Base-by-base conservation (phyloP, 2,888 invertebrate genomes). In the Drosophila rellima region DNA sequence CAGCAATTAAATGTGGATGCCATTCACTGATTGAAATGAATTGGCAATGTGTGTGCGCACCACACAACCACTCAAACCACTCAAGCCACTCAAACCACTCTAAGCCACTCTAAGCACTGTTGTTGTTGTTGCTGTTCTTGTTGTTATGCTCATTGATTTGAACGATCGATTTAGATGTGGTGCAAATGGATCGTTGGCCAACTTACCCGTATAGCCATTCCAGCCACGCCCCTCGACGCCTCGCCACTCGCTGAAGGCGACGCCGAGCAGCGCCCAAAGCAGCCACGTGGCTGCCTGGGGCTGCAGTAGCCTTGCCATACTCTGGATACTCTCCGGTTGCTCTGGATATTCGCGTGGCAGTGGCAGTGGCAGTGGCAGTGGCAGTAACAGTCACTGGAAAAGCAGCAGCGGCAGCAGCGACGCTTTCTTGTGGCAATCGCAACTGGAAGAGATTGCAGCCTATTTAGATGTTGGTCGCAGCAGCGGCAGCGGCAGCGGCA, bases 11-110 rank as follows among this genome's bases (percentile, higher is more conserved):
- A 84, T 59, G 82, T 60, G 73, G 82, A 77, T 86, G 80, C 57
- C 71, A 64, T 48, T 70, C 57, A 42, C 70, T 82, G 88, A 85
- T 86, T 87, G 89, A 87, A 86, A 88, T 81, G 73, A 87, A 86
- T 86, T 83, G 87, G 64, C 70, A 59, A 54, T 13, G 55, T 44
- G 56, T 20, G 20, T 26, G 23, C 8, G n/a, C 23, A 45, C n/a
- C 15, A 3, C 45, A 26, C 17, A 39, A 39, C n/a, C 29, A 20
- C 17, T 7, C 5, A 44, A 20, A 20, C 20, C 20, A 42, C 20
- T n/a, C n/a, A 42, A 18, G 4, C 40, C 17, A 40, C 40, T 18
- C 39, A 40, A 44, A 23, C 44, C 23, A n/a, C 6, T 7, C 23
- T 13, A n/a, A 23, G 23, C 7, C 26, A 1, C 4, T n/a, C n/a